Evolutionary conservation across 2,888 invertebrate species (phyloP).

Genomic region (Limnephilus marmoratus): DNA sequence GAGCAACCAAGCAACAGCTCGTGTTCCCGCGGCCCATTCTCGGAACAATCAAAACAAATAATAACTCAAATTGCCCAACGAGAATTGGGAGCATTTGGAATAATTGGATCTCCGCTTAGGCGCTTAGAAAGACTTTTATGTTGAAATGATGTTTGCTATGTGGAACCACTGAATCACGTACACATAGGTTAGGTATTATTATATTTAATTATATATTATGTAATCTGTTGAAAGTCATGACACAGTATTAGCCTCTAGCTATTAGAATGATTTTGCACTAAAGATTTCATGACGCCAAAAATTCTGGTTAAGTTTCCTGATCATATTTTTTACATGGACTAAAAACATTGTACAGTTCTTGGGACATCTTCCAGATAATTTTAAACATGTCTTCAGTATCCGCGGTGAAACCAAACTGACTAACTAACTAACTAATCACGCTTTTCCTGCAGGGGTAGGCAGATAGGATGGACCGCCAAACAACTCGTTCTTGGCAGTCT

Average conservation of each 20-base stretch:
- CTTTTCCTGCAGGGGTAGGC: no score
- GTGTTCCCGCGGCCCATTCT: neutral
- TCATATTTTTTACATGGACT: neutral
- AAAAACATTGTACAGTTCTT: no score
- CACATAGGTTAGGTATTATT: neutral
- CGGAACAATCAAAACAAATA: neutral
- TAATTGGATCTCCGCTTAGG: neutral
- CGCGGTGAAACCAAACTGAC: no score
- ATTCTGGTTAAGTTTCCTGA: neutral
- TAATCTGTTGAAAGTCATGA: neutral
- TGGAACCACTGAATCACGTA: neutral
- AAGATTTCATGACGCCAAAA: neutral
- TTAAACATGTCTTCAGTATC: no score
- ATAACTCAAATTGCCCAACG: neutral
- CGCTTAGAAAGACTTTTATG: neutral
- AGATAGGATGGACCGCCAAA: no score
- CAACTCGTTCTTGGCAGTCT: no score
- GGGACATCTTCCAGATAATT: no score
- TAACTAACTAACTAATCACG: no score
- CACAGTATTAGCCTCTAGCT: neutral
- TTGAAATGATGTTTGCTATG: neutral
- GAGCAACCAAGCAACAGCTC: neutral
- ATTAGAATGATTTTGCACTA: neutral
- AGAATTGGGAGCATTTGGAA: conserved; percentile 2
- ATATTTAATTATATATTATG: neutral